These are phyloP conservation scores for Polia nebulosa DNA, from an alignment of 2,888 invertebrate species.

Conservation along the genomic window DNA sequence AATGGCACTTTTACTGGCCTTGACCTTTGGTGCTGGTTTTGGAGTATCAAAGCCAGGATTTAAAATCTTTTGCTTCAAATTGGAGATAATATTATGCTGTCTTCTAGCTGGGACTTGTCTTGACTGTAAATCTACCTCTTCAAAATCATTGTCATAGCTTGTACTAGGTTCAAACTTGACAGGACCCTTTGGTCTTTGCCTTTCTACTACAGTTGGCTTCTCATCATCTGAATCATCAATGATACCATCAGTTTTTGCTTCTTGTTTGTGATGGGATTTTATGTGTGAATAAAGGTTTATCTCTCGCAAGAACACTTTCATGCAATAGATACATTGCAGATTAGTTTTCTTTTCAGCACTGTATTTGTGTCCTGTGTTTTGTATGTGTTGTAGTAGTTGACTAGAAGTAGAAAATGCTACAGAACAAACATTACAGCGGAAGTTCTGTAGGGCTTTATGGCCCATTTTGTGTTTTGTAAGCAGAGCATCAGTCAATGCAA, in stretches of 20 bases:
- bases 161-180: constrained; percentile 80
- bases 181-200: constrained; percentile 49
- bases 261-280: constrained; percentile 92
- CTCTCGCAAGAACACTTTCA: constrained; percentile 93
- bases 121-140: constrained; percentile 80
- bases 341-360: constrained; percentile 84
- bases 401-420: constrained; percentile 86
- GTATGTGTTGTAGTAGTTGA: constrained; percentile 88
- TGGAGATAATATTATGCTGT: constrained; percentile 66
- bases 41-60: constrained; percentile 79
- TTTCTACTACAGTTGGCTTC: constrained; percentile 38
- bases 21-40: constrained; percentile 65
- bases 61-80: constrained; percentile 83
- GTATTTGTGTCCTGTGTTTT: constrained; percentile 90
- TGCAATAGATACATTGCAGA: constrained; percentile 94
- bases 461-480: constrained; percentile 93
- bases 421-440: constrained; percentile 91
- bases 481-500: constrained; percentile 94
- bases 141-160: constrained; percentile 77
- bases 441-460: constrained; percentile 88
- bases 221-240: constrained; percentile 91
- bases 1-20: constrained; percentile 59
- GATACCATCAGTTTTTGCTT: constrained; percentile 92
- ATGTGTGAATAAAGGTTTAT: constrained; percentile 94
- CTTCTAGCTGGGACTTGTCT: constrained; percentile 87